Base-by-base conservation (phyloP, 2,888 invertebrate genomes). In the Synanthedon formicaeformis region DNA sequence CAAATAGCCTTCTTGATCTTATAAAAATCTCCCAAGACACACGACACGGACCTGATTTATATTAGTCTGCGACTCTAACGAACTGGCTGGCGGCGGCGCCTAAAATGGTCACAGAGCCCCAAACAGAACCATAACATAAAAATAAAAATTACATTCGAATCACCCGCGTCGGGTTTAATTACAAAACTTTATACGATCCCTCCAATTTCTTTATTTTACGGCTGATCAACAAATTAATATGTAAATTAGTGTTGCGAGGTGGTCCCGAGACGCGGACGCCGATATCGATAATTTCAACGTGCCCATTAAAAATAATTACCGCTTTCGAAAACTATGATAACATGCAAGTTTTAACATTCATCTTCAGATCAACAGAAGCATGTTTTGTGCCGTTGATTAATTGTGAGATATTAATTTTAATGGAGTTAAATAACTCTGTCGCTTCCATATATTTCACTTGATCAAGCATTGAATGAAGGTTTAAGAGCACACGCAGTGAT, bases 191-290 rank as follows among this genome's bases (percentile, higher is more conserved):
- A 78, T 77, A 72, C 65, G 68, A 63, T 65, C 50, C 75, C 69
- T 77, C 75, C 79, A 78, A 85, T 85, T 84, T 84, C 84, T 86
- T 85, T 81, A 85, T 85, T 85, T 85, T 79, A 85, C 80, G 75
- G 78, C 72, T 72, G 74, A 73, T 78, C 79, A 84, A 80, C 82
- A 78, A 79, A 85, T 85, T 85, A 81, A 82, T 82, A 86, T 87
- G 86, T 80, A 77, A 86, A 87, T 87, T 74, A 34, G 73, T 65
- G 69, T 64, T 64, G 73, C 76, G 69, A 73, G 84, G 86, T 85
- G 86, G 86, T 87, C 78, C 23, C 62, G 53, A 34, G 34, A 34
- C 34, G 34, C 51, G 51, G 58, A 40, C 34, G 14, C 16, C 18
- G 23, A 41, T 53, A 63, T 64, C 65, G 68, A 68, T 61, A 57